These are phyloP conservation scores for Polydrusus cervinus DNA, from an alignment of 2,888 invertebrate species.

Conservation along the genomic window DNA sequence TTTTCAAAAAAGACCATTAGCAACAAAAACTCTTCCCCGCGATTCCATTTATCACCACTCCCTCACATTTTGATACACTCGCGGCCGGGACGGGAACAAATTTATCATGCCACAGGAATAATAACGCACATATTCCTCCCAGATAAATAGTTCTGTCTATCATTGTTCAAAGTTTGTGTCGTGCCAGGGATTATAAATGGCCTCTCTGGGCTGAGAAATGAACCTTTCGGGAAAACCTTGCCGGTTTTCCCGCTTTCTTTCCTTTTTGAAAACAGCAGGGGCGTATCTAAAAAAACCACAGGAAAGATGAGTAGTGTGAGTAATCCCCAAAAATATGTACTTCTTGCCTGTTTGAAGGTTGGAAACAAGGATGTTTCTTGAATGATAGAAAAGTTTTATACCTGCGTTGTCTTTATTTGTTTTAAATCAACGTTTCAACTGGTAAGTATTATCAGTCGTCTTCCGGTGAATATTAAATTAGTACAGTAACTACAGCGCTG, in stretches of 20 bases:
- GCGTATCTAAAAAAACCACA: slow-evolving; percentile 20
- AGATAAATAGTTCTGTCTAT: slow-evolving; percentile 70
- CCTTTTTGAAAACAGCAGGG: slow-evolving; percentile 48
- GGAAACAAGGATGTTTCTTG: too few relatives aligned
- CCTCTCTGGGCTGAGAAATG: slow-evolving; percentile 71
- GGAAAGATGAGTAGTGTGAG: background rate
- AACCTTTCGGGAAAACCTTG: slow-evolving; percentile 66
- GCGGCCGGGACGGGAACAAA: slow-evolving; percentile 55
- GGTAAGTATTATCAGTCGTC: too few relatives aligned
- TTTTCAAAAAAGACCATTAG: slow-evolving; percentile 53
- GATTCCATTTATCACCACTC: slow-evolving; percentile 50
- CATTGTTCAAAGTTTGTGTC: slow-evolving; percentile 67
- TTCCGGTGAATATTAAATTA: too few relatives aligned
- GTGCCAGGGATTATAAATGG: slow-evolving; percentile 67
- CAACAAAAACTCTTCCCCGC: slow-evolving; percentile 45
- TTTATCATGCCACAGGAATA: slow-evolving; percentile 66
- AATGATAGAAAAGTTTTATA: too few relatives aligned
- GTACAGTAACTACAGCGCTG: too few relatives aligned
- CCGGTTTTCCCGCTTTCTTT: slow-evolving; percentile 40
- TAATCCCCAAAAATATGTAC: too few relatives aligned
- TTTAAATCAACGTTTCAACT: too few relatives aligned
- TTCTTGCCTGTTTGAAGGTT: too few relatives aligned
- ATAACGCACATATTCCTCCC: slow-evolving; percentile 62
- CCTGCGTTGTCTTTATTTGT: too few relatives aligned
- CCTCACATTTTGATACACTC: slow-evolving; percentile 53